These are phyloP conservation scores for Odontothrips loti DNA, from an alignment of 2,888 invertebrate species.

Conservation along the genomic window DNA sequence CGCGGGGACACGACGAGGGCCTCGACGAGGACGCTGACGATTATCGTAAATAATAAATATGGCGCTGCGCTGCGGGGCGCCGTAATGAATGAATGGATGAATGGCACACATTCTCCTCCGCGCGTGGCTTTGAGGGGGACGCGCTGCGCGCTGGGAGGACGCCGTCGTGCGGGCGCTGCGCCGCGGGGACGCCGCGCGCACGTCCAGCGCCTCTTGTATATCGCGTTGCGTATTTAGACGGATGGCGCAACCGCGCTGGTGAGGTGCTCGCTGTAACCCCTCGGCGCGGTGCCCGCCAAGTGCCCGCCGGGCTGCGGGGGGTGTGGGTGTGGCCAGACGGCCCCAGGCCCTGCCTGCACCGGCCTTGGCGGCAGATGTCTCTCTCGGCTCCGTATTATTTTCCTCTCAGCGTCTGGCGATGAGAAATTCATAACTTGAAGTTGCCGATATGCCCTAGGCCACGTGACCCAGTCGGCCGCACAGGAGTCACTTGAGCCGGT, in stretches of 20 bases:
- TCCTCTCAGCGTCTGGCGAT: conserved; percentile 10
- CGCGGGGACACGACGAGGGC: background rate
- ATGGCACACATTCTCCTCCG: conserved; percentile 14
- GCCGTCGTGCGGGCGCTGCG: background rate
- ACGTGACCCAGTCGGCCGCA: background rate
- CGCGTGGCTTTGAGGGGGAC: background rate
- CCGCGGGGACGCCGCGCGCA: background rate
- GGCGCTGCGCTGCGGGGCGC: background rate
- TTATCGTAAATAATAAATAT: conserved; percentile 27
- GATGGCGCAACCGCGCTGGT: background rate
- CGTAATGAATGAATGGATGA: conserved; percentile 3
- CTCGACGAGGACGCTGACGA: background rate
- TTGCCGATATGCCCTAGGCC: background rate
- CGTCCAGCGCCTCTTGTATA: too few relatives aligned
- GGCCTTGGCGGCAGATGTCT: too few relatives aligned
- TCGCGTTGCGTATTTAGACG: background rate
- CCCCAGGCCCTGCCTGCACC: background rate
- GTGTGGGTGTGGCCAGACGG: too few relatives aligned
- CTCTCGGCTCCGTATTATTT: background rate
- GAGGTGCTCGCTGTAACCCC: background rate
- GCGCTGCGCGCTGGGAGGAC: background rate
- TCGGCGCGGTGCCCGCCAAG: too few relatives aligned
- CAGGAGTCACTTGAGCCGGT: too few relatives aligned
- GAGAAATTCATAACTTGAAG: conserved; percentile 12
- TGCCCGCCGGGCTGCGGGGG: too few relatives aligned